Base-by-base conservation (phyloP, 2,888 invertebrate species). In the Drosophila neoperkinsi region DNA sequence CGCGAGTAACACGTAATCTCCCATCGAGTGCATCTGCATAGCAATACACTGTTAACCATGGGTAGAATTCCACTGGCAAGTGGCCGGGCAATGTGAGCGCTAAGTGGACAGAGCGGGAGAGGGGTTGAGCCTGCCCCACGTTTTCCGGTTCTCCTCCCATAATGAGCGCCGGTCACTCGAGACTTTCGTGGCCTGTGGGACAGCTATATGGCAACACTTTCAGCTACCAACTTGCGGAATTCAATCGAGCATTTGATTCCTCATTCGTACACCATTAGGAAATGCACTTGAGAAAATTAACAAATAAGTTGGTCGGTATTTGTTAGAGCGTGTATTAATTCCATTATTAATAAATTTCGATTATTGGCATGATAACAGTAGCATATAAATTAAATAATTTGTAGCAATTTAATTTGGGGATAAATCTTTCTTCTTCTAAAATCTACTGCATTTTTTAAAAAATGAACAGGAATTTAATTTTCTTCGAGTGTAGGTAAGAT, bases 21-120 rank as follows among this genome's bases (percentile, higher is more conserved):
- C 13, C 18, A 4, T 75, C 34, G 55, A 74, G 75, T 79, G 56
- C 76, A 79, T 71, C 76, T 79, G 76, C 68, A 68, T 68, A 21
- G 5, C 33, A 41, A 64, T 31, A 43, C 18, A 21, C 5, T 21
- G 59, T 33, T 31, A n/a, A 46, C 52, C 41, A 61, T 57, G 75
- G 50, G 75, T 79, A 79, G 34, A 75, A 77, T 77, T 79, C 78
- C 80, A 75, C 46, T 75, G 64, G 2, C 63, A 74, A 65, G 67
- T 72, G 76, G 36, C 25, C 62, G 18, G 33, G n/a, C 38, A 41
- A 46, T 62, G 56, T 36, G 41, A 51, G 53, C 25, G 52, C 30
- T 21, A 38, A 59, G 36, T 57, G 34, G 31, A n/a, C 56, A 31
- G 33, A 53, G 43, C n/a, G 33, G 6, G 5, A 18, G 11, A 18